Base-by-base conservation (phyloP, 2,113 vertebrate species). In the Rallus limicola region DNA sequence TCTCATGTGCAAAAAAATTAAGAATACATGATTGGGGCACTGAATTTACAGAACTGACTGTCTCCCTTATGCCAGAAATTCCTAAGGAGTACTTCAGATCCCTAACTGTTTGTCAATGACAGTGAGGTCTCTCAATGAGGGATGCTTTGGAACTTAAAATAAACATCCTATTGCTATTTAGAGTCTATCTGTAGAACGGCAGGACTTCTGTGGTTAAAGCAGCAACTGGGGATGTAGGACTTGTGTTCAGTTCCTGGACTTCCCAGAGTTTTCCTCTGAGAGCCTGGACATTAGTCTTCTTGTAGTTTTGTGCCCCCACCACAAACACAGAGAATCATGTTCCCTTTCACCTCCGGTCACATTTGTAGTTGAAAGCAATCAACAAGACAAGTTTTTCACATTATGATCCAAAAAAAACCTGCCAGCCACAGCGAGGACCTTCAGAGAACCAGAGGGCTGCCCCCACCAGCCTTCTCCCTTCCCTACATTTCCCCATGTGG, bases 201-300 rank as follows among this genome's bases (percentile, higher is more conserved):
- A 75, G 58, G 38, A 96, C 87, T 84, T 81, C 86, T 87, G 91
- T 62, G 77, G 91, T 44, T 92, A 89, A 79, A 93, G 65, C 52
- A 87, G 65, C 16, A 89, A 58, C 58, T 71, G 33, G 10, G 29
- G 44, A 85, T 31, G 26, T 60, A 24, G 33, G 34, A 79, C 44
- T 81, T 48, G 42, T 16, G 26, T 42, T 83, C 36, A 74, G 2
- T 72, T 86, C 56, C 79, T 60, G 80, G 65, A 68, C 76, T 84
- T 74, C 40, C 74, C 58, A 75, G 42, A 82, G 0, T 53, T 72
- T 85, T 87, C 85, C 67, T 86, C 42, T 28, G 33, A 72, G 34
- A 60, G 38, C 29, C 26, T 12, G 33, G 60, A 60, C 58, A 33
- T 71, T 68, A 74, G 16, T 69, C 34, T 70, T 92, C 63, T 72